These are phyloP conservation scores for Cyclopterus lumpus DNA, from an alignment of 2,797 vertebrate genomes.

Conservation along the genomic window DNA sequence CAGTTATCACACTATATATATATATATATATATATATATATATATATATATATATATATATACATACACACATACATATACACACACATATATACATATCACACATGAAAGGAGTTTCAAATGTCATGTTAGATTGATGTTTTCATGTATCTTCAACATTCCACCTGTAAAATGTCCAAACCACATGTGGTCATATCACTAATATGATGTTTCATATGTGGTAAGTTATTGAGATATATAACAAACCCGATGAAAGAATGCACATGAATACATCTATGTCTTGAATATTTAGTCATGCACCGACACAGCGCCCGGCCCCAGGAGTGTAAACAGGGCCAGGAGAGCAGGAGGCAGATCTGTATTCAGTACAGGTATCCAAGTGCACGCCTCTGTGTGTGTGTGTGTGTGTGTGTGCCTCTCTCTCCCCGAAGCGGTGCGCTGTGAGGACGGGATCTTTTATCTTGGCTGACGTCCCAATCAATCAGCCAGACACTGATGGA, in stretches of 20 bases:
- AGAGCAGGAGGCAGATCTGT: constrained; percentile 39
- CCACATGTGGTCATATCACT: not conserved
- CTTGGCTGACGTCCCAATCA: constrained; percentile 81
- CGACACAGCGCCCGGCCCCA: not conserved
- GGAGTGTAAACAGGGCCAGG: constrained; percentile 24
- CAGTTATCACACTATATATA: too few species aligned
- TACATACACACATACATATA: too few species aligned
- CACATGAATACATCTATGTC: not conserved
- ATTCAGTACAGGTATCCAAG: constrained; percentile 39
- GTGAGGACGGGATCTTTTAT: constrained; percentile 81
- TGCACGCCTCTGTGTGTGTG: not conserved
- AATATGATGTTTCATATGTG: not conserved
- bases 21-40: too few species aligned
- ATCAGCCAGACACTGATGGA: constrained; percentile 82
- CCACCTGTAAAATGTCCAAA: not conserved
- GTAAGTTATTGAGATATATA: not conserved
- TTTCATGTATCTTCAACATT: not conserved
- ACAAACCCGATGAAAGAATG: not conserved
- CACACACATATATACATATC: not conserved
- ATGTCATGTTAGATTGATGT: not conserved
- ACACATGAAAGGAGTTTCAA: not conserved
- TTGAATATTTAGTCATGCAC: not conserved
- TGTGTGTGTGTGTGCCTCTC: constrained; percentile 28
- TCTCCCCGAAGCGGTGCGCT: constrained; percentile 45
- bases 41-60: too few species aligned